Percentiles rank a stretch among this genome's conserved stretches.
phyloP scores from a whole-genome alignment of 1,140 invertebrate genomes.

The Drosophila persimilis region DNA sequence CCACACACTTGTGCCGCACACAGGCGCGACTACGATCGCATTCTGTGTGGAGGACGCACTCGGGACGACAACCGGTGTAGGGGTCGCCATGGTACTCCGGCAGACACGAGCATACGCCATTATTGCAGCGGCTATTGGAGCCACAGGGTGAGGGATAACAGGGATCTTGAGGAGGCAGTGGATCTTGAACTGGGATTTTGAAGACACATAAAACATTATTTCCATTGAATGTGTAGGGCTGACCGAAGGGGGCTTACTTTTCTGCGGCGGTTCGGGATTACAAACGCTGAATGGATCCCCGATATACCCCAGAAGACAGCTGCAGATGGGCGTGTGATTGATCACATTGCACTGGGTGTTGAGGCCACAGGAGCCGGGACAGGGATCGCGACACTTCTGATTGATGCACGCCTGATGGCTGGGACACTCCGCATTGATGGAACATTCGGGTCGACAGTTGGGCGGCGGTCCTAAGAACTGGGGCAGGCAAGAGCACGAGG shows the following conservation, averaged over 20 bases:
- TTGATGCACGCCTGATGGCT: slow-evolving; percentile 91
- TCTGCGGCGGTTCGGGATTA: slow-evolving; percentile 81
- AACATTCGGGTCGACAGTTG: slow-evolving; percentile 91
- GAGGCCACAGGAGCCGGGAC: slow-evolving; percentile 90
- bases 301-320: slow-evolving; percentile 87
- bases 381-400: slow-evolving; percentile 92
- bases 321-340: slow-evolving; percentile 93
- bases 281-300: slow-evolving; percentile 90
- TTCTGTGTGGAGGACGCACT: slow-evolving; percentile 93
- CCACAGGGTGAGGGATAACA: slow-evolving; percentile 92
- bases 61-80: slow-evolving; percentile 89
- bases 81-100: slow-evolving; percentile 87
- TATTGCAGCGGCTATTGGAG: slow-evolving; percentile 75
- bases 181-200: slow-evolving; percentile 48
- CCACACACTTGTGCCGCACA: slow-evolving; percentile 88
- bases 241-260: slow-evolving; percentile 50
- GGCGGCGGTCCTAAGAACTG: slow-evolving; percentile 91
- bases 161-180: slow-evolving; percentile 83
- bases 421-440: slow-evolving; percentile 91
- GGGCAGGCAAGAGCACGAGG: slow-evolving; percentile 90
- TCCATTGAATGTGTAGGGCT: neutral
- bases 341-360: slow-evolving; percentile 92
- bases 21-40: slow-evolving; percentile 90
- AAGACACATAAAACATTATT: slow-evolving; percentile 5
- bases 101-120: slow-evolving; percentile 73